A percentile compares a stretch with the other conserved stretches of the same genome.
phyloP scores from a whole-genome alignment of 2,888 invertebrate species.

The Macaria liturata region DNA sequence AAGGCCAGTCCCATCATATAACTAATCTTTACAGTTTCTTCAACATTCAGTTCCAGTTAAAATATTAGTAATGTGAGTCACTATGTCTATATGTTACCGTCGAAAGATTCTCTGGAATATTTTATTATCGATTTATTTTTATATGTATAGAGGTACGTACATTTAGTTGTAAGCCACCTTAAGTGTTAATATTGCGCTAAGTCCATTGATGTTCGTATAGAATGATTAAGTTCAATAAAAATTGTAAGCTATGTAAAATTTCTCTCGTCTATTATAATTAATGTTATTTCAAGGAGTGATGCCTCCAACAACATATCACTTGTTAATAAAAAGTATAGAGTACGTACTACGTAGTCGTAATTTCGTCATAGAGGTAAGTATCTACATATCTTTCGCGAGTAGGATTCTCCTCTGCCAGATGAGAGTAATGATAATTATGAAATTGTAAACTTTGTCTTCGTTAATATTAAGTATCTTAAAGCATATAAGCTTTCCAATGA shows the following conservation, averaged over 20 bases:
- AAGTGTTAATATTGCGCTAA: conserved; percentile 74
- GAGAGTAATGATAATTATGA: conserved; percentile 40
- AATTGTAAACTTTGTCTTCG: conserved; percentile 50
- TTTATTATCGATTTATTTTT: conserved; percentile 43
- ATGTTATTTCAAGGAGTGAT: conserved; percentile 74
- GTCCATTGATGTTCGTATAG: conserved; percentile 61
- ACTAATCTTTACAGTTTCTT: conserved; percentile 28
- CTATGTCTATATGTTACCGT: conserved; percentile 54
- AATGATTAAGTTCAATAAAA: conserved; percentile 61
- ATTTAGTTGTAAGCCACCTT: conserved; percentile 74
- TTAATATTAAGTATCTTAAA: conserved; percentile 42
- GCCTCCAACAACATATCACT: conserved; percentile 81
- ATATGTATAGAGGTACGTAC: conserved; percentile 54
- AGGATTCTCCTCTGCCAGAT: conserved; percentile 53
- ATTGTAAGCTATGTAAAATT: conserved; percentile 57
- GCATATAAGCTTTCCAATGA: conserved; percentile 42
- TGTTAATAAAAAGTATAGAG: conserved; percentile 81
- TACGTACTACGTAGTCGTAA: conserved; percentile 61
- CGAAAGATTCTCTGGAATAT: conserved; percentile 53
- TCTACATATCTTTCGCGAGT: conserved; percentile 70
- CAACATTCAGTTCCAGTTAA: conserved; percentile 39
- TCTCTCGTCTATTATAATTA: conserved; percentile 65
- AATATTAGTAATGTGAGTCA: conserved; percentile 44
- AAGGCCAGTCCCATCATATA: conserved; percentile 27
- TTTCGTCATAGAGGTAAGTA: conserved; percentile 72